phyloP scores from a whole-genome alignment of 2,113 vertebrate species.

The Gallinago jamesoni region DNA sequence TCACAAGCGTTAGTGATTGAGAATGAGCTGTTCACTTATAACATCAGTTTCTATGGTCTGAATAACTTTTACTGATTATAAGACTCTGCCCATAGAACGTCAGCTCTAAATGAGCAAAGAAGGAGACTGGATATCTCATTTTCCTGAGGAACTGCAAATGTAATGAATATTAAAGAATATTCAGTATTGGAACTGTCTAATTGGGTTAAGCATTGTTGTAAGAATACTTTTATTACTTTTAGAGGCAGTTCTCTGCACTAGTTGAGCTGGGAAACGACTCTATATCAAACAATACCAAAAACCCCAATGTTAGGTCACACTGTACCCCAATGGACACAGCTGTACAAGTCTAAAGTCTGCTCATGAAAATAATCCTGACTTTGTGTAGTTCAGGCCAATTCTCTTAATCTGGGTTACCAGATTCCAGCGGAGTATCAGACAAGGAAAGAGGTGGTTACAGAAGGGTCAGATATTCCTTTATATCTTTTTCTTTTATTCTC shows the following conservation, averaged over 20 bases:
- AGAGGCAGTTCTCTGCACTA: neutral
- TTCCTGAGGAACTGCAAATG: neutral
- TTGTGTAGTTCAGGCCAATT: neutral
- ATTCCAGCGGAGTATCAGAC: neutral
- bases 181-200: neutral
- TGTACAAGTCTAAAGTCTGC: neutral
- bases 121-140: neutral
- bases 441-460: neutral
- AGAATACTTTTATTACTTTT: neutral
- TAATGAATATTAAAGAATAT: neutral
- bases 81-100: neutral
- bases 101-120: neutral
- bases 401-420: neutral
- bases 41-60: neutral
- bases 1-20: neutral
- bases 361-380: neutral
- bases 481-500: neutral
- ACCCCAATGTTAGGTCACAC: neutral
- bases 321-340: neutral
- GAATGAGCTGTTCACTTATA: neutral
- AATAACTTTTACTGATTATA: neutral
- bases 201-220: neutral
- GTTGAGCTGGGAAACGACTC: neutral
- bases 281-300: neutral
- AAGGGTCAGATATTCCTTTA: neutral